These are phyloP conservation scores for Sisyra terminalis DNA, from an alignment of 2,888 invertebrate genomes.

Conservation along the genomic window DNA sequence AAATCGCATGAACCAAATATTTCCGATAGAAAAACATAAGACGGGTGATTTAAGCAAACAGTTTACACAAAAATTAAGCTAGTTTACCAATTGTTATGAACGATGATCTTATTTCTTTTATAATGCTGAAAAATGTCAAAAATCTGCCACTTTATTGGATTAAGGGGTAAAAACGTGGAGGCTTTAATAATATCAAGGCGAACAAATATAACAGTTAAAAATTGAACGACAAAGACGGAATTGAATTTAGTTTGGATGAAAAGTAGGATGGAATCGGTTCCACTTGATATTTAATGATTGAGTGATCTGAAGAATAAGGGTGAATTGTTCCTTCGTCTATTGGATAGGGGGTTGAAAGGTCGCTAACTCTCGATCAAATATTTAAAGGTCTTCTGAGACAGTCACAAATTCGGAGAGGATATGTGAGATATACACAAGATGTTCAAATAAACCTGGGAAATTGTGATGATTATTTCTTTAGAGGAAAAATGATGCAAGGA, in stretches of 20 bases:
- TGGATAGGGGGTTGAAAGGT: constrained; percentile 21
- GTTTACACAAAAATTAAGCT: too few relatives aligned
- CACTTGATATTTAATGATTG: neutral
- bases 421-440: neutral
- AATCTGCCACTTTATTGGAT: constrained; percentile 8
- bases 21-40: too few relatives aligned
- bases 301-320: constrained; percentile 11
- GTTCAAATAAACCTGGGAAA: too few relatives aligned
- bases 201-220: neutral
- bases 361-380: constrained; percentile 29
- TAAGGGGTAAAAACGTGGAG: constrained; percentile 1
- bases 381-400: constrained; percentile 22
- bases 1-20: too few relatives aligned
- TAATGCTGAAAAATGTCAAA: constrained; percentile 7
- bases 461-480: too few relatives aligned
- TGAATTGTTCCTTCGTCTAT: constrained; percentile 11
- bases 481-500: too few relatives aligned
- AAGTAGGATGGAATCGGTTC: neutral
- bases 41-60: neutral
- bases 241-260: neutral
- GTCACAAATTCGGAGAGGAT: too few relatives aligned
- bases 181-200: neutral
- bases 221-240: too few relatives aligned
- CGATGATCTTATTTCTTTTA: constrained; percentile 6
- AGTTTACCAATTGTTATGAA: too few relatives aligned